Evolutionary conservation across 2,113 vertebrate genomes (phyloP), one percentile per base, ranked within the genome.

Genomic region (Acinonyx jubatus): DNA sequence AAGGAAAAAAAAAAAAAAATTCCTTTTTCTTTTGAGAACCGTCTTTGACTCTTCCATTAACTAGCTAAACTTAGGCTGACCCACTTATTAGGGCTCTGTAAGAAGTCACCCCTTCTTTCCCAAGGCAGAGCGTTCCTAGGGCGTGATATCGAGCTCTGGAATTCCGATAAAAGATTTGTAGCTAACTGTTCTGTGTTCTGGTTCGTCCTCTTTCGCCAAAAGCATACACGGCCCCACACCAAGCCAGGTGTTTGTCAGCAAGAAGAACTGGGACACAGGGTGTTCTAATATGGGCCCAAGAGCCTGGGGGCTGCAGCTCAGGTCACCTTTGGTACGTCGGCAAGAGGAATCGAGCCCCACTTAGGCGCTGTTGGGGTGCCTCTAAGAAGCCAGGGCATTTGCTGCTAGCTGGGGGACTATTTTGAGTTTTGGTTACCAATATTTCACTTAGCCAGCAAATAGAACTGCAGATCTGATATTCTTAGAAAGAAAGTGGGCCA

Each of bases 401-500:
- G 18, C 23, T 33, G 21, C 50, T 81, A 3, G 0, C 2, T 14
- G 13, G 50, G 31, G 50, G 2, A 71, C 23, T 36, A 38, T 36
- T 29, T 6, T 23, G 15, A 36, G n/a, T 45, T 92, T 36, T 1
- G n/a, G 85, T 9, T 33, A 18, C 4, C 36, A 41, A 23, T 12
- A 15, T 14, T 65, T 36, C 29, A 3, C 29, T 80, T 33, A 45
- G 27, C 7, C 41, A 18, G 10, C 31, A 55, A 63, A 13, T 1
- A 25, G 25, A 63, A n/a, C 2, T 2, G 25, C 11, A 55, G 55
- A 52, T 4, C 18, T 38, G 55, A n/a, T 31, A 9, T 19, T 73
- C 27, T 99, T 98, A 99, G 38, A 99, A 99, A 41, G 99, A 99
- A 93, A 99, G 91, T 99, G 98, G 78, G 99, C 98, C 1, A 99